A percentile compares a stretch with the other conserved stretches of the same genome.
Evolutionary conservation across 2,888 invertebrate genomes (phyloP).

Genomic region (Embidobia sp.): DNA sequence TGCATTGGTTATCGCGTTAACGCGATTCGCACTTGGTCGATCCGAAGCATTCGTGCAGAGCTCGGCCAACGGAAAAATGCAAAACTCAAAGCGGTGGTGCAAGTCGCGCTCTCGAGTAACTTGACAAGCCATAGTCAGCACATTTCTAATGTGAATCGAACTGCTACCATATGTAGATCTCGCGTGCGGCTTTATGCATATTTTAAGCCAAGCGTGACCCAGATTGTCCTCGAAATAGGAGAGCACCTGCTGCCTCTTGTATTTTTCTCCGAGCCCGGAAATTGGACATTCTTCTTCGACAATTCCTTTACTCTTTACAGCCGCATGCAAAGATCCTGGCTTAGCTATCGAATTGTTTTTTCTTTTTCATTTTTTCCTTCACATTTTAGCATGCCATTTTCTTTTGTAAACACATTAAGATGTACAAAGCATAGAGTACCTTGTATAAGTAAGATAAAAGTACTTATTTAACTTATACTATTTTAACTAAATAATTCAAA

Average conservation of each 20-base stretch:
- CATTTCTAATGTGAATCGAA: constrained; percentile 78
- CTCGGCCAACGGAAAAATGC: too few species aligned
- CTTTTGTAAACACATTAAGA: too few species aligned
- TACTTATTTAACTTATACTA: too few species aligned
- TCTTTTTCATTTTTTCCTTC: too few species aligned
- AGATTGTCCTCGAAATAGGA: constrained; percentile 77
- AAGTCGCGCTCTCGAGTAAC: constrained; percentile 69
- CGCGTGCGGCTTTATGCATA: constrained; percentile 78
- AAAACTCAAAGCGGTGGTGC: constrained; percentile 21
- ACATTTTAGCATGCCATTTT: too few species aligned
- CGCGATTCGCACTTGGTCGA: constrained; percentile 5
- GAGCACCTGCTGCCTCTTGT: constrained; percentile 66
- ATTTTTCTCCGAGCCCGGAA: constrained; percentile 28
- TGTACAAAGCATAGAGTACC: too few species aligned
- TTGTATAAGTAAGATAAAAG: too few species aligned
- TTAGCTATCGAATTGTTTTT: too few species aligned
- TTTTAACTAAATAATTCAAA: too few species aligned
- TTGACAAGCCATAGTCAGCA: constrained; percentile 76
- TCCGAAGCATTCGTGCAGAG: constrained; percentile 4
- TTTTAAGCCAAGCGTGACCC: constrained; percentile 79
- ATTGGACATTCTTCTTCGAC: constrained; percentile 28
- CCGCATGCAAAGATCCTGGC: constrained; percentile 9
- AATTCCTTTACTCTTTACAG: constrained; percentile 13
- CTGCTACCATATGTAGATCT: constrained; percentile 72
- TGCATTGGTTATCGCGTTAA: neutral